phyloP scores from a whole-genome alignment of 2,113 vertebrate genomes.

The Dipodomys spectabilis region DNA sequence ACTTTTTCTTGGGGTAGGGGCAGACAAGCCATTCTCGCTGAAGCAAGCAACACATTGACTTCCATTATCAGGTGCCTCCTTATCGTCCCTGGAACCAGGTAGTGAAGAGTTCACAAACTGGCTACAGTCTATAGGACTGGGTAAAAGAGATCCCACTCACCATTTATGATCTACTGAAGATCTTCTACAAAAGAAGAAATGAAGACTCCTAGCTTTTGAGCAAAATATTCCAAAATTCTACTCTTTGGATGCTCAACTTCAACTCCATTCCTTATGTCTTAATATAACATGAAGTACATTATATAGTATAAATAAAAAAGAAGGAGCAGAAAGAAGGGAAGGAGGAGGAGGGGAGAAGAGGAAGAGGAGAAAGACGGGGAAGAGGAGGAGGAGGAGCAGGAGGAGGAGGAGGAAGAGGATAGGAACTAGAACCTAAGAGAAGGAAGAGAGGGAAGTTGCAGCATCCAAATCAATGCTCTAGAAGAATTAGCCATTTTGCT shows the following conservation, averaged over 20 bases:
- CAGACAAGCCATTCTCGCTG: background rate
- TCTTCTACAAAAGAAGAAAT: background rate
- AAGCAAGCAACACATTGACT: constrained; percentile 23
- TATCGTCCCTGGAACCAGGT: background rate
- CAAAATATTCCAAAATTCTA: background rate
- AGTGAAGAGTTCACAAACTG: constrained; percentile 12
- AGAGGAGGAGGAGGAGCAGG: background rate
- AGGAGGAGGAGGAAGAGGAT: background rate
- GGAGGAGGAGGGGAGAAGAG: background rate
- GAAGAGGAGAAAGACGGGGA: background rate
- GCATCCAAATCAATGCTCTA: background rate
- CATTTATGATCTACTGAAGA: background rate
- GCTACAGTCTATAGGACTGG: background rate
- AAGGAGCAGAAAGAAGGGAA: background rate
- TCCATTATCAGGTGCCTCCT: background rate
- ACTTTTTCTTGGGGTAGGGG: background rate
- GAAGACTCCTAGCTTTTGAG: constrained; percentile 14
- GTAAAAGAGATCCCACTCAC: background rate
- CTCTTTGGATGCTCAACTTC: background rate
- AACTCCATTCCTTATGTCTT: background rate
- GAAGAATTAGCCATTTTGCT: background rate
- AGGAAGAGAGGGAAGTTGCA: background rate
- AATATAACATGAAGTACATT: background rate
- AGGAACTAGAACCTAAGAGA: background rate
- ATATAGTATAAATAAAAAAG: background rate